Percentiles rank a stretch among this genome's conserved stretches.
phyloP scores from a whole-genome alignment of 2,797 vertebrate genomes.

The Coluber constrictor region DNA sequence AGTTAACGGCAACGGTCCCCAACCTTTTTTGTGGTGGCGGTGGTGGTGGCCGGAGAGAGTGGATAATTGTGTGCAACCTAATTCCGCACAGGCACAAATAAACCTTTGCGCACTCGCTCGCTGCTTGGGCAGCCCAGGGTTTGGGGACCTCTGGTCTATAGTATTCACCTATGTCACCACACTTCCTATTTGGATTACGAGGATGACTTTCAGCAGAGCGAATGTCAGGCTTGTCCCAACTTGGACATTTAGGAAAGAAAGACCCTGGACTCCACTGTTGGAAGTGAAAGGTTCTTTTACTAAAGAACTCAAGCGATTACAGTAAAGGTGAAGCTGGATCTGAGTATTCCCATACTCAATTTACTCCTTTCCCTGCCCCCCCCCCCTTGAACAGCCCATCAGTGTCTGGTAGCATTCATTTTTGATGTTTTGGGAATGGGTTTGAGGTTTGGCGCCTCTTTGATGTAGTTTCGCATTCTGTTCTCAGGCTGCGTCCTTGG shows the following conservation, averaged over 20 bases:
- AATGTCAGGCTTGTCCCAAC: neutral
- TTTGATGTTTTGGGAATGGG: neutral
- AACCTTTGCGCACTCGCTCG: neutral
- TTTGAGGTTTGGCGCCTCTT: neutral
- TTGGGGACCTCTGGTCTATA: neutral
- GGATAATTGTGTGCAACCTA: neutral
- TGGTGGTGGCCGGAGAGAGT: neutral
- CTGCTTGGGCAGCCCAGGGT: neutral
- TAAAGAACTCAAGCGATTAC: neutral
- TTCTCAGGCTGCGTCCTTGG: neutral
- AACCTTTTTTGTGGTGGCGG: neutral
- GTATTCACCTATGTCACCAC: conserved; percentile 54
- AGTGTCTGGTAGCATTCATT: neutral
- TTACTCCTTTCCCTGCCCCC: neutral
- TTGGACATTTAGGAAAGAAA: neutral
- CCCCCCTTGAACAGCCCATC: neutral
- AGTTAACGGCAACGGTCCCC: neutral
- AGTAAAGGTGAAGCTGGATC: neutral
- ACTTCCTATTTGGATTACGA: conserved; percentile 20
- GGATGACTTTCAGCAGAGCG: neutral
- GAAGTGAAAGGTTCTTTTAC: neutral
- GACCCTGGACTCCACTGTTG: neutral
- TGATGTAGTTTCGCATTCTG: neutral
- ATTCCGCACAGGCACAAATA: neutral
- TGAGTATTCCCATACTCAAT: neutral